Conservation (phyloP, 2,888 invertebrate genomes). For the Athripsodes cinereus region DNA sequence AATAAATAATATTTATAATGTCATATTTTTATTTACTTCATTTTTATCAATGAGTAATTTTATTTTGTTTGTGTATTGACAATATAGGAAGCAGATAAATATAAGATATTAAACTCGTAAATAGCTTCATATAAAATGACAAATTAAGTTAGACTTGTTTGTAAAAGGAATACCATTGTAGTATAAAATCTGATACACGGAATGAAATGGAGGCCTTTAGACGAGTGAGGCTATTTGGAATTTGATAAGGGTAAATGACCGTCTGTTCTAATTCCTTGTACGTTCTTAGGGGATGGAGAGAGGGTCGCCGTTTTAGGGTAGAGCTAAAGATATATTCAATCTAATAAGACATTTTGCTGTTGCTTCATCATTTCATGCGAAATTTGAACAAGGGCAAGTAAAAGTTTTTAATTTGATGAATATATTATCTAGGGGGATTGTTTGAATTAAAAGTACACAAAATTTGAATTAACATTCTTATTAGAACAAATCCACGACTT, state of each 20-base stretch:
- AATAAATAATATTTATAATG: too few relatives aligned
- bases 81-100: too few relatives aligned
- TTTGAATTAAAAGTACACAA: not conserved
- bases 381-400: not conserved
- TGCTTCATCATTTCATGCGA: not conserved
- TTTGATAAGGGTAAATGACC: constrained; percentile 20
- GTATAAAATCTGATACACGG: not conserved
- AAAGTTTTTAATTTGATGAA: constrained; percentile 2
- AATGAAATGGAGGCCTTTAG: not conserved
- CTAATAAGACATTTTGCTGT: constrained; percentile 2
- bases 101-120: too few relatives aligned
- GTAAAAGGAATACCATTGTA: not conserved
- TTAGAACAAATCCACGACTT: not conserved
- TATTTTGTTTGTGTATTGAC: too few relatives aligned
- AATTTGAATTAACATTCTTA: not conserved
- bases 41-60: too few relatives aligned
- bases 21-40: too few relatives aligned
- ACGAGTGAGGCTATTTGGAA: constrained; percentile 9
- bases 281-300: not conserved
- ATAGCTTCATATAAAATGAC: too few relatives aligned
- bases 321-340: not conserved
- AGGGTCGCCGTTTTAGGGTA: not conserved
- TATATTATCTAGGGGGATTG: not conserved
- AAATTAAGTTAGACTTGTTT: too few relatives aligned
- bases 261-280: constrained; percentile 7